Evolutionary conservation across 1,140 invertebrate species (phyloP), one percentile per base, ranked within the genome.

Genomic region (Euura lappo): DNA sequence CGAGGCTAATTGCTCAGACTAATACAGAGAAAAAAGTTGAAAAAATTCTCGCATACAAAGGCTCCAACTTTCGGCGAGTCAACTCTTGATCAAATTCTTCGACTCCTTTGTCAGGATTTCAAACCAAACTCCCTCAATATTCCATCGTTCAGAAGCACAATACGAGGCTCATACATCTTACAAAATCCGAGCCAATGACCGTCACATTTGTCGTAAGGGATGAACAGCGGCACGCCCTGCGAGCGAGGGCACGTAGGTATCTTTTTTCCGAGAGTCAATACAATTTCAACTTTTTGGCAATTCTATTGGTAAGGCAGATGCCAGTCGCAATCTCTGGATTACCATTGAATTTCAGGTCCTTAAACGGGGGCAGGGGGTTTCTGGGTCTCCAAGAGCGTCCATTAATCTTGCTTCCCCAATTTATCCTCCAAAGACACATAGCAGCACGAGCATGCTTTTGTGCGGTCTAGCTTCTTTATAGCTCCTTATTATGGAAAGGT

Each of bases 351-450:
- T 70, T 74, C n/a, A 74, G 69, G 70, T 74, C 68, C 28, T 42
- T 71, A 60, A 4, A 60, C 13, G 6, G 28, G 45, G 43, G 6
- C 13, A 5, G 28, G 13, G 42, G 68, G 73, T 43, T 71, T 45
- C 7, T 60, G 1, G 44, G 45, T 45, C 51, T 66, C 65, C 13
- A 75, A 75, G 69, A 69, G 75, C 4, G 11, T 68, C 78, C 80
- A 82, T 81, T 84, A 83, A 84, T 84, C 83, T 83, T 81, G 78
- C 80, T 80, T 81, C 79, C 76, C 79, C 80, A 79, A 83, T 84
- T 84, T 80, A 83, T 83, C 81, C 79, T 76, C 72, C 77, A 77
- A 77, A 83, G 80, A 76, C 74, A 72, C 74, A 74, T 73, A 75
- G 71, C 74, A 78, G 76, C 76, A 78, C 76, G 76, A 73, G 76